Evolutionary conservation across 2,888 invertebrate species (phyloP).

Genomic region (Pammene fasciana): DNA sequence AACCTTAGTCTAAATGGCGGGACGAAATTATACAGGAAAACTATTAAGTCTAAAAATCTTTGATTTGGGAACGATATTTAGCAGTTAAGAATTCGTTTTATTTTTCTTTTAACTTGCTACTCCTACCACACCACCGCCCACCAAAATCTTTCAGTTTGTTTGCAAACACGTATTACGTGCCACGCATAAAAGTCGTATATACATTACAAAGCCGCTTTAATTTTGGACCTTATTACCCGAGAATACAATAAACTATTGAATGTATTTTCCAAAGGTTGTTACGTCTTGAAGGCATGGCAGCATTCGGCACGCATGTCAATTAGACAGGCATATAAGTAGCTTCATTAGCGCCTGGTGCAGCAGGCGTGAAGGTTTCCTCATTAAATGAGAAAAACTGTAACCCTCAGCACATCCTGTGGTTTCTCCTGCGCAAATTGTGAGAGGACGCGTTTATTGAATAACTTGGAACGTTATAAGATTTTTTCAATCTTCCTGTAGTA

Average conservation of each 20-base stretch:
- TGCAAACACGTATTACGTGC: background rate
- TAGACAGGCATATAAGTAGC: slow-evolving; percentile 34
- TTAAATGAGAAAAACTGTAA: slow-evolving; percentile 31
- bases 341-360: slow-evolving; percentile 28
- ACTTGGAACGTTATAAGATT: background rate
- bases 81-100: background rate
- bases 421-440: slow-evolving; percentile 14
- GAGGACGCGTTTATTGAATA: background rate
- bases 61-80: no score
- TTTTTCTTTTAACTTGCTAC: background rate
- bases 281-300: background rate
- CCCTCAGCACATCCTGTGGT: slow-evolving; percentile 37
- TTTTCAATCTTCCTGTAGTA: no score
- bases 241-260: no score
- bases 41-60: no score
- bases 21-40: no score
- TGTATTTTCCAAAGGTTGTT: no score
- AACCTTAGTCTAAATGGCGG: no score
- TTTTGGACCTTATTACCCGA: no score
- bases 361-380: slow-evolving; percentile 35
- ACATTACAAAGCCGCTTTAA: no score
- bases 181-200: no score
- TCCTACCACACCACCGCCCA: background rate
- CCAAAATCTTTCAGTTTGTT: slow-evolving; percentile 10
- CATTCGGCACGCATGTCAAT: slow-evolving; percentile 17